These are phyloP conservation scores for Danio kyathit DNA, from an alignment of 2,797 vertebrate genomes.

Conservation along the genomic window DNA sequence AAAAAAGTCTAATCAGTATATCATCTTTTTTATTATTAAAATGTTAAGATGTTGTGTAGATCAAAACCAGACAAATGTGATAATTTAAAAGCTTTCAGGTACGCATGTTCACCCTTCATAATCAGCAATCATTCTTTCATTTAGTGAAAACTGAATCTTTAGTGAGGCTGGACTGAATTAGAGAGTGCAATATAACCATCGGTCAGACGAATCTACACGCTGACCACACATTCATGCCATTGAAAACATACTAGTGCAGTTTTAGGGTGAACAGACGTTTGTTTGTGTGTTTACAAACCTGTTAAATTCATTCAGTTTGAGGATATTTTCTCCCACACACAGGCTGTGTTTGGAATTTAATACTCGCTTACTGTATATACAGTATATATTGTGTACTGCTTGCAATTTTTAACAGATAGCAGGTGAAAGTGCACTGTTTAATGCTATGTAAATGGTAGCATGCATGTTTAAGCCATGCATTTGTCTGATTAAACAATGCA, in stretches of 20 bases:
- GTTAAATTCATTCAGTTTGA: not conserved
- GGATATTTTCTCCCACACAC: not conserved
- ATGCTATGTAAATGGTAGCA: not conserved
- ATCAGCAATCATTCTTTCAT: constrained; percentile 29
- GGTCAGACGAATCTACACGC: constrained; percentile 31
- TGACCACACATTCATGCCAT: constrained; percentile 30
- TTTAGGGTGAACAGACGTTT: constrained; percentile 28
- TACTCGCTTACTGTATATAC: constrained; percentile 12
- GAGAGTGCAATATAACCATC: constrained; percentile 67
- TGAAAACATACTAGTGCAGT: constrained; percentile 33
- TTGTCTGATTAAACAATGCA: no score
- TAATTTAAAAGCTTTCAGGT: not conserved
- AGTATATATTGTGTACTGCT: not conserved
- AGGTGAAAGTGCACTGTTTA: not conserved
- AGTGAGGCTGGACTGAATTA: constrained; percentile 64
- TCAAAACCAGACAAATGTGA: not conserved
- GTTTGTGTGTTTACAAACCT: not conserved
- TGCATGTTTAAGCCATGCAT: not conserved
- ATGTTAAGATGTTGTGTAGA: not conserved
- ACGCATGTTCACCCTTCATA: constrained; percentile 20
- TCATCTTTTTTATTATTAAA: no score
- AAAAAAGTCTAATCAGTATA: no score
- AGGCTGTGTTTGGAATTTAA: not conserved
- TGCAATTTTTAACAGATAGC: not conserved
- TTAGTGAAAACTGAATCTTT: constrained; percentile 51